These are phyloP conservation scores for Plagodis dolabraria DNA, from an alignment of 2,888 invertebrate genomes.

Conservation along the genomic window DNA sequence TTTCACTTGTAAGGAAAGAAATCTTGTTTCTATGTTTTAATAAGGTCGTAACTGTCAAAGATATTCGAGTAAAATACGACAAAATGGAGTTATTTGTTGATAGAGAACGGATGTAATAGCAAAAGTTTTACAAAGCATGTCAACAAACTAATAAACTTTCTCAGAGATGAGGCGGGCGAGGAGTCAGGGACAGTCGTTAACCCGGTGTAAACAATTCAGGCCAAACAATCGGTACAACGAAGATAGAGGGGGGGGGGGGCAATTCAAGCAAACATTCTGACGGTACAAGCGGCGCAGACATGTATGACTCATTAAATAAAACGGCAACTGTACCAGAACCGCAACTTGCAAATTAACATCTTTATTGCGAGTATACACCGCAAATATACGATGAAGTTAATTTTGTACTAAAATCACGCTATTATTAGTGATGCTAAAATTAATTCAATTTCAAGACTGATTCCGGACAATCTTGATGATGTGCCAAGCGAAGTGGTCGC, in stretches of 20 bases:
- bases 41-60: conserved; percentile 22
- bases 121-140: conserved; percentile 50
- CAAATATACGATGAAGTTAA: conserved; percentile 16
- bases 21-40: conserved; percentile 11
- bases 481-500: conserved; percentile 54
- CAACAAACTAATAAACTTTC: conserved; percentile 66
- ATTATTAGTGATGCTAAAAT: conserved; percentile 42
- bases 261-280: conserved; percentile 58
- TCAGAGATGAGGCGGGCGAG: conserved; percentile 51
- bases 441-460: conserved; percentile 46
- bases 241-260: conserved; percentile 53
- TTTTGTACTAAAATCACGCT: conserved; percentile 23
- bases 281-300: conserved; percentile 53
- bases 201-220: conserved; percentile 71
- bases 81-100: conserved; percentile 35
- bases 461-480: conserved; percentile 49
- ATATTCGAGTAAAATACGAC: conserved; percentile 27
- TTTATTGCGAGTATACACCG: neutral
- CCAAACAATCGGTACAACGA: conserved; percentile 63
- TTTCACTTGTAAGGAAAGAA: conserved; percentile 16
- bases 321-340: conserved; percentile 39
- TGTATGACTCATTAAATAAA: conserved; percentile 59
- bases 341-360: conserved; percentile 32
- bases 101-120: conserved; percentile 39
- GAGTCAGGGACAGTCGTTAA: conserved; percentile 76